Percentiles rank a stretch among this genome's conserved stretches.
Evolutionary conservation across 2,113 vertebrate genomes (phyloP).

Genomic region (Megalops atlanticus): DNA sequence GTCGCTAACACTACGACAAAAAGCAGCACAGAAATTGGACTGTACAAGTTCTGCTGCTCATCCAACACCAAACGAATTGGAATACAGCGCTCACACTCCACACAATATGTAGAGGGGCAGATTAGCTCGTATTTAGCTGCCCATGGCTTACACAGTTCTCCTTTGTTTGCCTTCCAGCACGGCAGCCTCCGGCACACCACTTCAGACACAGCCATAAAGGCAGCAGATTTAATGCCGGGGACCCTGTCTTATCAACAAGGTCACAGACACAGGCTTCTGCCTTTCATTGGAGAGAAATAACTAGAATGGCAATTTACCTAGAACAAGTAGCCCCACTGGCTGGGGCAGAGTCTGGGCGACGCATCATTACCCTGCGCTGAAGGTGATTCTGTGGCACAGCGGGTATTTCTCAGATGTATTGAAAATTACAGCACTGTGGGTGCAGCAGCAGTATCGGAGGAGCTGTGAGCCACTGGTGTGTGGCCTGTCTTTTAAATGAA

Average conservation of each 20-base stretch:
- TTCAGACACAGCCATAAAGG: constrained; percentile 17
- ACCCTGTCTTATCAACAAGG: constrained; percentile 38
- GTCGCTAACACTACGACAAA: background rate
- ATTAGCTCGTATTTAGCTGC: background rate
- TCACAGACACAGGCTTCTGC: constrained; percentile 28
- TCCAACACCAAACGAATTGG: background rate
- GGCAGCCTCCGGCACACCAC: constrained; percentile 2
- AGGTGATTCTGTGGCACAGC: constrained; percentile 14
- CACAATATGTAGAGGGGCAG: background rate
- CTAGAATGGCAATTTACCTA: constrained; percentile 13
- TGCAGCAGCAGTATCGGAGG: background rate
- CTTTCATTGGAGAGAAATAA: constrained; percentile 9
- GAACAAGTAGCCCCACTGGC: background rate
- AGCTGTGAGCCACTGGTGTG: background rate
- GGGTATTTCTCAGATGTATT: background rate
- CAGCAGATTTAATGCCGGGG: constrained; percentile 19
- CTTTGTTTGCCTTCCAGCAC: constrained; percentile 26
- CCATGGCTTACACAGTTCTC: constrained; percentile 13
- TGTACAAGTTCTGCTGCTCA: background rate
- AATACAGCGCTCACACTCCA: background rate
- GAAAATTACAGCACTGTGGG: background rate
- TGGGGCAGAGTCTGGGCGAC: background rate
- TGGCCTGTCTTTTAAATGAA: constrained; percentile 19
- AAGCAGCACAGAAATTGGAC: background rate
- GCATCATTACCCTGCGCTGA: background rate